phyloP scores from a whole-genome alignment of 2,797 vertebrate species.

The Poliocrania exsul region DNA sequence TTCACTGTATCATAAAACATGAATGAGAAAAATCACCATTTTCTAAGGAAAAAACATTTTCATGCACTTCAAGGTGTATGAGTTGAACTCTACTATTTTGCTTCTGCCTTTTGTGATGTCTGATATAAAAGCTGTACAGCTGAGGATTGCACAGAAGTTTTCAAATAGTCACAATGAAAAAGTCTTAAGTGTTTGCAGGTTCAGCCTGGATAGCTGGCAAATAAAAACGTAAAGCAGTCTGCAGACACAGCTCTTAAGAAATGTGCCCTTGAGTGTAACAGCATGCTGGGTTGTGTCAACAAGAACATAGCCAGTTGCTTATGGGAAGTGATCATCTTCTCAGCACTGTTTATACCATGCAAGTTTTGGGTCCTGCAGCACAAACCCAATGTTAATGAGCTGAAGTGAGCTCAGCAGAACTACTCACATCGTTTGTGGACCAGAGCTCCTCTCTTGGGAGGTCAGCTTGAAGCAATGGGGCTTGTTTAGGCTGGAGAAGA shows the following conservation, averaged over 20 bases:
- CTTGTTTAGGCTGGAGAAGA: neutral
- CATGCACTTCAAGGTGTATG: neutral
- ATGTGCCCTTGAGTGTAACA: neutral
- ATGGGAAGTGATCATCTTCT: fast-evolving
- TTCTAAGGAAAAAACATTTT: neutral
- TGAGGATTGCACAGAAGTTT: neutral
- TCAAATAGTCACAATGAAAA: neutral
- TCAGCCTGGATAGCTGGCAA: neutral
- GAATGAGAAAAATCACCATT: neutral
- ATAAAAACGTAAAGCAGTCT: neutral
- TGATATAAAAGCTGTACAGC: neutral
- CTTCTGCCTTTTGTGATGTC: neutral
- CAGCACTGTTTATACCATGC: fast-evolving
- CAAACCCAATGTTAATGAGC: neutral
- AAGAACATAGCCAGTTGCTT: neutral
- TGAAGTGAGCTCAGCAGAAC: neutral
- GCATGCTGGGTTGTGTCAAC: neutral
- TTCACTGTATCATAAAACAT: neutral
- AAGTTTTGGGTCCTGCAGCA: neutral
- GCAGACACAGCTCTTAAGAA: neutral
- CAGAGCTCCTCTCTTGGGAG: neutral
- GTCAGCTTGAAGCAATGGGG: neutral
- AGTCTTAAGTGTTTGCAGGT: neutral
- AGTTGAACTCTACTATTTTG: neutral
- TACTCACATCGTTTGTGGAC: fast-evolving